Base-by-base conservation (phyloP, 2,113 vertebrate genomes). In the Sorex fumeus region DNA sequence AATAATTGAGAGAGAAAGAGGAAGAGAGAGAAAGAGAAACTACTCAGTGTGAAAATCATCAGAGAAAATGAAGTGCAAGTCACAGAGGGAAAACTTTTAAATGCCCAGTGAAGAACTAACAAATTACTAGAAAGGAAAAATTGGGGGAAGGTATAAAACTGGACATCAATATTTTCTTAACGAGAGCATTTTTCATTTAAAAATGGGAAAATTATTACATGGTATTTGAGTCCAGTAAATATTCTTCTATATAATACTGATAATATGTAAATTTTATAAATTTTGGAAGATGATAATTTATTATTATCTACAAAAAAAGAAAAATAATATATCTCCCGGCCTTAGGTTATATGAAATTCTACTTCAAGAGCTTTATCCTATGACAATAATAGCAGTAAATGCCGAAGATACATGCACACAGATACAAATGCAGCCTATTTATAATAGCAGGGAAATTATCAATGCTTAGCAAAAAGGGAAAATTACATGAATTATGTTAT, bases 241-340 rank as follows among this genome's bases (percentile, higher is more conserved):
- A 23, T 60, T 15, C 13, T 19, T 62, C 62, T 67, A 43, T 15
- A 12, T 27, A 69, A 72, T 72, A 27, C 30, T 36, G 53, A 82
- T 78, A 78, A 77, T 43, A 71, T 34, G 30, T 71, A 82, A 90
- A 64, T 67, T 40, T 74, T 53, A 72, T 34, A 87, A 15, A 30
- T 82, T 64, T 19, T 72, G 30, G 18, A 77, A 64, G 21, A 67
- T 12, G 72, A 30, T 78, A 16, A 79, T 87, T 84, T 84, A n/a
- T 72, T 34, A 50, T 67, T 57, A 47, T 74, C 45, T 78, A 28
- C 27, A 23, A 60, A 60, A 23, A 23, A 21, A 60, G 19, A 40
- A 78, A 84, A 90, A 67, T 45, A 72, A 43, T 6, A 30, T 43
- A 23, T 27, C 9, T 67, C 36, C 28, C 9, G 27, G 23, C 9